Conservation (phyloP, 2,113 vertebrate genomes). For the Diglossa brunneiventris region DNA sequence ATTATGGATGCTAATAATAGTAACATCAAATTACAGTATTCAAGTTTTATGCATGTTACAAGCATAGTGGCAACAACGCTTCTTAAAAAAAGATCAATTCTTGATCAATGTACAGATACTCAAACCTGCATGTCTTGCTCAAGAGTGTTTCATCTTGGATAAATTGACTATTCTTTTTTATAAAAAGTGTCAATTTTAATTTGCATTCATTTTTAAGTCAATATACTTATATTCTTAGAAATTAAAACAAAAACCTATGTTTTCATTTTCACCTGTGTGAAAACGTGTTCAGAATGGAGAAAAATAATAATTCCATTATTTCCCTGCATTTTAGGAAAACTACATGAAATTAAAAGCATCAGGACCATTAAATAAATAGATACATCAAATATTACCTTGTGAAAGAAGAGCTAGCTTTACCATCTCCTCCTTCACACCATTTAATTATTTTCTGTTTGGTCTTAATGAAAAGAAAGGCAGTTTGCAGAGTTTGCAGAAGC, state of each 20-base stretch:
- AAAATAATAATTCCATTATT: neutral
- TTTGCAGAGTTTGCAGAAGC: neutral
- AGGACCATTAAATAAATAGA: neutral
- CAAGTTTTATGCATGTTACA: neutral
- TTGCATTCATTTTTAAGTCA: neutral
- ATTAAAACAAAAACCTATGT: neutral
- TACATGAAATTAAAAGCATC: neutral
- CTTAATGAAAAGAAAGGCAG: neutral
- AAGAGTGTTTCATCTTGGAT: neutral
- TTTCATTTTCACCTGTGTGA: neutral
- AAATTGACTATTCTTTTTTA: neutral
- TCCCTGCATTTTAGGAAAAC: neutral
- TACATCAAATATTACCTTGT: neutral
- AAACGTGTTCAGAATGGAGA: neutral
- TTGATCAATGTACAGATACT: neutral
- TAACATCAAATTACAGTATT: neutral
- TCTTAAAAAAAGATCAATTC: neutral
- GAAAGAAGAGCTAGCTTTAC: neutral
- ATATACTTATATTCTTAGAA: neutral
- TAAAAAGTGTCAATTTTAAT: neutral
- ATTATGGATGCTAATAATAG: neutral
- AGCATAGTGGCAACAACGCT: neutral
- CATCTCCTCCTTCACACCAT: neutral
- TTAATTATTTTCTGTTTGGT: neutral
- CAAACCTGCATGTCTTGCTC: neutral